phyloP scores from a whole-genome alignment of 1,140 invertebrate genomes.

The Onthophagus taurus region DNA sequence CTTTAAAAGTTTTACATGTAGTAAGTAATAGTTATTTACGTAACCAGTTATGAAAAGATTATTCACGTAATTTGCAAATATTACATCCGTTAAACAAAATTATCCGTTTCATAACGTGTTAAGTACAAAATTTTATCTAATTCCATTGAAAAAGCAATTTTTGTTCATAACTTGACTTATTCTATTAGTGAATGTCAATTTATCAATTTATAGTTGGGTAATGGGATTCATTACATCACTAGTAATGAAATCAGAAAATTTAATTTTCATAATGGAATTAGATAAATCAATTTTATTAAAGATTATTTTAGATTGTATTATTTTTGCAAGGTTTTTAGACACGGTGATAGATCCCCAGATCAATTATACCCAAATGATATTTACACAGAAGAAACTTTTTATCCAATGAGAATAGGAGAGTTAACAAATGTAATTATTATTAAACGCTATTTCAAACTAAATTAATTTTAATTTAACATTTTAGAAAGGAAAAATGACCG shows the following conservation, averaged over 20 bases:
- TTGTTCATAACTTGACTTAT: neutral
- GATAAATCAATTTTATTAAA: neutral
- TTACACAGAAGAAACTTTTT: slow-evolving; percentile 46
- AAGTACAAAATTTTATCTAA: no score
- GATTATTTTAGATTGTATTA: neutral
- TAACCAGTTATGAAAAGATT: no score
- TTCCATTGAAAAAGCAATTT: no score
- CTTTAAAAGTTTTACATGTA: no score
- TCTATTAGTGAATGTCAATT: neutral
- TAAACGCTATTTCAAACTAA: neutral
- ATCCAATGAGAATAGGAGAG: slow-evolving; percentile 59
- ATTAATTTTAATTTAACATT: neutral
- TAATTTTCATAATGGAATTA: no score
- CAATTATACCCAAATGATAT: slow-evolving; percentile 55
- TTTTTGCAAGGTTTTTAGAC: slow-evolving; percentile 55
- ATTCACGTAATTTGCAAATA: no score
- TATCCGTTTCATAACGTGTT: no score
- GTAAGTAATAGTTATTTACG: no score
- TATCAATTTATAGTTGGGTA: neutral
- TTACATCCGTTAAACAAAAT: no score
- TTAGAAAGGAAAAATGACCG: neutral
- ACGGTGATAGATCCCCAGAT: slow-evolving; percentile 64
- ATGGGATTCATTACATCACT: neutral
- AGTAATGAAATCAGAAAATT: neutral
- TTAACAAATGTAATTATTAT: slow-evolving; percentile 53